phyloP scores from a whole-genome alignment of 1,140 invertebrate species.

The Ceratosolen solmsi region DNA sequence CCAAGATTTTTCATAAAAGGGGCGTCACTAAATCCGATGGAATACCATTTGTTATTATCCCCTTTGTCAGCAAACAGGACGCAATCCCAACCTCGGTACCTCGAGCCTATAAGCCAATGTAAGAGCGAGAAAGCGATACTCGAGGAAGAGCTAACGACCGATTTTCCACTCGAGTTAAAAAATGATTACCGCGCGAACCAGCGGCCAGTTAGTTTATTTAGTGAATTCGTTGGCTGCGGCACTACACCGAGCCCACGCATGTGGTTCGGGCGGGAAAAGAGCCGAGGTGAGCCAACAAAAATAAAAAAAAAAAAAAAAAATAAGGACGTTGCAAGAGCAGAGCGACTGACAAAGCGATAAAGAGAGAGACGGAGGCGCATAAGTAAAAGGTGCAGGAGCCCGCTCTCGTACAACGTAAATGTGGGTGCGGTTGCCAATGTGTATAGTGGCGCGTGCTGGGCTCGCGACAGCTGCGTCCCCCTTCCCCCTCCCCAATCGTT shows the following conservation, averaged over 20 bases:
- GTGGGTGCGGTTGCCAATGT: slow-evolving; percentile 73
- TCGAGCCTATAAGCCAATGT: too few relatives aligned
- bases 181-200: neutral
- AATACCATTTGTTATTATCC: too few relatives aligned
- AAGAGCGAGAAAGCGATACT: neutral
- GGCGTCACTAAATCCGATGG: too few relatives aligned
- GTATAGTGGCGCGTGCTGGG: slow-evolving; percentile 51
- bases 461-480: slow-evolving; percentile 72
- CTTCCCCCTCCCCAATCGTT: neutral
- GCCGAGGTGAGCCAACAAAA: neutral
- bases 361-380: neutral
- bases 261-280: neutral
- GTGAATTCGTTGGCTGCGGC: neutral
- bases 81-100: too few relatives aligned
- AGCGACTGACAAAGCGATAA: neutral
- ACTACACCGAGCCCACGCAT: neutral
- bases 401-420: slow-evolving; percentile 67
- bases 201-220: neutral
- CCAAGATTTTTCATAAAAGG: too few relatives aligned
- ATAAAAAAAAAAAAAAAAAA: neutral
- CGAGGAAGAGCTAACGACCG: neutral
- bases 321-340: slow-evolving; percentile 1
- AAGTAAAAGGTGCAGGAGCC: slow-evolving; percentile 31
- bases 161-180: neutral
- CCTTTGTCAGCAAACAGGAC: too few relatives aligned